Evolutionary conservation across 2,888 invertebrate species (phyloP).

Genomic region (Epistrophe grossulariae): DNA sequence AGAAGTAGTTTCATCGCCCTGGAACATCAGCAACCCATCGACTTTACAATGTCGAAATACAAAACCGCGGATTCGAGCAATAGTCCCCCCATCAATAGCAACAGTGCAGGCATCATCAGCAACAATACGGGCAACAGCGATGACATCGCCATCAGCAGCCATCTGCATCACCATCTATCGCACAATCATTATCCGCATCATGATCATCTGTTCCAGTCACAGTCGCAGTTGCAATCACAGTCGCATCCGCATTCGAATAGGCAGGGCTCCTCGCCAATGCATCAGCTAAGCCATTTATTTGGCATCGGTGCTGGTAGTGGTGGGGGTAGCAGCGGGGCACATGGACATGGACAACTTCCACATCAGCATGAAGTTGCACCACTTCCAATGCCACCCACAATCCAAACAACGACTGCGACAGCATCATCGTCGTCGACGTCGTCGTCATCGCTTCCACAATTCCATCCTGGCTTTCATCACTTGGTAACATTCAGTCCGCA

Average conservation of each 20-base stretch:
- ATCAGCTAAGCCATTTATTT: slow-evolving; percentile 82
- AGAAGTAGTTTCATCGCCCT: slow-evolving; percentile 78
- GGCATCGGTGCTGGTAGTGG: slow-evolving; percentile 76
- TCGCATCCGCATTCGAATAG: slow-evolving; percentile 54
- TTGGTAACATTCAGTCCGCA: slow-evolving; percentile 65
- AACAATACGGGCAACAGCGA: slow-evolving; percentile 78
- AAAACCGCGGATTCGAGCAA: slow-evolving; percentile 67
- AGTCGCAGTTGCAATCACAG: slow-evolving; percentile 9
- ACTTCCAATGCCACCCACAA: slow-evolving; percentile 78
- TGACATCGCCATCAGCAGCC: slow-evolving; percentile 80
- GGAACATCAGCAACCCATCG: slow-evolving; percentile 77
- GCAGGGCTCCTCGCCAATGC: slow-evolving; percentile 80
- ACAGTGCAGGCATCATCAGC: slow-evolving; percentile 74
- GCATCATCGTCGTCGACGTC: background rate
- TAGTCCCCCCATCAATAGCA: slow-evolving; percentile 44
- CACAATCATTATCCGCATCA: slow-evolving; percentile 76
- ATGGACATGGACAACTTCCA: slow-evolving; percentile 57
- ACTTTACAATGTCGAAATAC: slow-evolving; percentile 78
- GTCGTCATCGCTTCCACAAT: slow-evolving; percentile 62
- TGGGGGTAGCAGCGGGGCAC: slow-evolving; percentile 68
- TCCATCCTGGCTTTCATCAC: slow-evolving; percentile 69
- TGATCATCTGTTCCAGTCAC: slow-evolving; percentile 53
- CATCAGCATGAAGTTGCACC: slow-evolving; percentile 66
- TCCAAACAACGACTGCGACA: slow-evolving; percentile 59
- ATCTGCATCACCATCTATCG: slow-evolving; percentile 77